Evolutionary conservation across 2,888 invertebrate genomes (phyloP).

Genomic region (Aspidiotus destructor): DNA sequence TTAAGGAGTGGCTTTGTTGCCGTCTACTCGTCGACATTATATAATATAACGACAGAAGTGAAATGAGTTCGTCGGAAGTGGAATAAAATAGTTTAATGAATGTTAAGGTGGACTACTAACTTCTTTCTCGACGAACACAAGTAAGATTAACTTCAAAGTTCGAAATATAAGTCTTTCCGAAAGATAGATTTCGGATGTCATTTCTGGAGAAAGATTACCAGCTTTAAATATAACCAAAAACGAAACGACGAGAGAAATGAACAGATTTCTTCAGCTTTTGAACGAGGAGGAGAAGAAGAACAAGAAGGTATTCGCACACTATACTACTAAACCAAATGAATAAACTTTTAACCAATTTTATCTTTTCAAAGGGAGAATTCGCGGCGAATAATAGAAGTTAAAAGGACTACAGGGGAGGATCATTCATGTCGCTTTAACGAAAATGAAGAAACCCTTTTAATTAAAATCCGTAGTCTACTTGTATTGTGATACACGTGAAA

Average conservation of each 20-base stretch:
- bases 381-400: constrained; percentile 26
- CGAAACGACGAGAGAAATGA: constrained; percentile 12
- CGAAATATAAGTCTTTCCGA: constrained; percentile 29
- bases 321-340: constrained; percentile 26
- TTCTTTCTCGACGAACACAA: constrained; percentile 15
- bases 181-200: constrained; percentile 17
- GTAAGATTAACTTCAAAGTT: constrained; percentile 29
- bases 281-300: constrained; percentile 1
- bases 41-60: background rate
- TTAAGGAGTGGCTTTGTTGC: too few relatives aligned
- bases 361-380: constrained; percentile 31
- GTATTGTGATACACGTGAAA: constrained; percentile 31
- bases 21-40: too few relatives aligned
- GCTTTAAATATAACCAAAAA: constrained; percentile 22
- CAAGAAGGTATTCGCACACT: too few relatives aligned
- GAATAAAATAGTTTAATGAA: constrained; percentile 31
- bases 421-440: constrained; percentile 32
- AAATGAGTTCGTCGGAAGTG: constrained; percentile 13
- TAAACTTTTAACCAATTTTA: constrained; percentile 32
- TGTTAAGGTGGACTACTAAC: constrained; percentile 2
- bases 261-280: constrained; percentile 15
- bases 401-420: constrained; percentile 17
- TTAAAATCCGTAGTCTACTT: constrained; percentile 28
- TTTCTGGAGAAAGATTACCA: constrained; percentile 25
- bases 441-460: constrained; percentile 32